These are phyloP conservation scores for Melanostoma scalare DNA, from an alignment of 2,888 invertebrate genomes.

Conservation along the genomic window DNA sequence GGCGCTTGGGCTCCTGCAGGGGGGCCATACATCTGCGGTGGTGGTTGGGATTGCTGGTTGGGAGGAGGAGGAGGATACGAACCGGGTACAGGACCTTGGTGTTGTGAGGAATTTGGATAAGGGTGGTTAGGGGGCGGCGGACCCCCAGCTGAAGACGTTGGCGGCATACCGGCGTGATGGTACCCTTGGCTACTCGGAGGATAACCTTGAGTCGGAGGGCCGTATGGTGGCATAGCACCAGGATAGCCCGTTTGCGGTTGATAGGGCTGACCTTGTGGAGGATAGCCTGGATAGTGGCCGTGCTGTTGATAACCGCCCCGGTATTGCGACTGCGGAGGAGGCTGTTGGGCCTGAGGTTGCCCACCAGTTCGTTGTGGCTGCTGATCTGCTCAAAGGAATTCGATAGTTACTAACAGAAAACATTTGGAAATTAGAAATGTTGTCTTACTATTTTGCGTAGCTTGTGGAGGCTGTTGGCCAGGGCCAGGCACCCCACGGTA, in stretches of 20 bases:
- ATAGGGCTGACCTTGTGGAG: conserved; percentile 83
- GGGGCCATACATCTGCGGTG: conserved; percentile 76
- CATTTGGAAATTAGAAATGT: conserved; percentile 9
- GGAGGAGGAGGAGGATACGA: conserved; percentile 82
- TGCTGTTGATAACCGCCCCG: conserved; percentile 83
- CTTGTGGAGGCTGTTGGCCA: conserved; percentile 75
- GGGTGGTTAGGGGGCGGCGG: conserved; percentile 81
- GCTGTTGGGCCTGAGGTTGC: conserved; percentile 84
- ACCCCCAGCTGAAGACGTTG: conserved; percentile 79
- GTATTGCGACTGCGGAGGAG: conserved; percentile 84
- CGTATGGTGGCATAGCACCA: conserved; percentile 78
- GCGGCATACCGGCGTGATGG: conserved; percentile 82
- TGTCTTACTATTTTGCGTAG: conserved; percentile 75
- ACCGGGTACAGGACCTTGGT: conserved; percentile 82
- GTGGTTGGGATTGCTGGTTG: conserved; percentile 76
- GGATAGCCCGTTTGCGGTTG: conserved; percentile 85
- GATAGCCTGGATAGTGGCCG: conserved; percentile 83
- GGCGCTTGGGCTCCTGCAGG: conserved; percentile 81
- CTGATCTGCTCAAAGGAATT: conserved; percentile 81
- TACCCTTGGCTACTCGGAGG: conserved; percentile 85
- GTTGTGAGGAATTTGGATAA: conserved; percentile 82
- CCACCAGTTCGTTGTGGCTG: conserved; percentile 83
- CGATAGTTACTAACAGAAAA: background rate
- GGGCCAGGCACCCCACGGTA: conserved; percentile 77
- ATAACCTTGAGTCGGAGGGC: conserved; percentile 83